These are phyloP conservation scores for Phenganax marumi DNA, from an alignment of 92 coral and sea anemone genomes.

Conservation along the genomic window DNA sequence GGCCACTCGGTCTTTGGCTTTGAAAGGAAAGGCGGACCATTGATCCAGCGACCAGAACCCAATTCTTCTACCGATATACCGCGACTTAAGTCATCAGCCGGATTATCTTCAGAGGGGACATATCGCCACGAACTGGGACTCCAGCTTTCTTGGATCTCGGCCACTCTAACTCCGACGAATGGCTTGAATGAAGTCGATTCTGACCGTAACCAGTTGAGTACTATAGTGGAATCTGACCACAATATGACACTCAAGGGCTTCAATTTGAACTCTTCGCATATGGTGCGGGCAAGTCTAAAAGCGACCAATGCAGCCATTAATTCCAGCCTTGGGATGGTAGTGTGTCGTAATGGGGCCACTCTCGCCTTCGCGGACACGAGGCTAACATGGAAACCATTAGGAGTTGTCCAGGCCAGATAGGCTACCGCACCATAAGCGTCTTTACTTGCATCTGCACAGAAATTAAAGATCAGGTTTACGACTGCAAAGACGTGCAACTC, in stretches of 20 bases:
- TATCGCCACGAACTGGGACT: conserved; percentile 28
- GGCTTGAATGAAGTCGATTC: conserved; percentile 42
- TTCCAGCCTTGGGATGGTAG: conserved; percentile 33
- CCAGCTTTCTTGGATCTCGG: conserved; percentile 58
- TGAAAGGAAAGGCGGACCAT: conserved; percentile 41
- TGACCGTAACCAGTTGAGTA: conserved; percentile 43
- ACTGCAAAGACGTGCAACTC: conserved; percentile 58
- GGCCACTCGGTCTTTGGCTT: conserved; percentile 50
- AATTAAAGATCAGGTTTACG: too few relatives aligned
- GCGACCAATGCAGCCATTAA: conserved; percentile 34
- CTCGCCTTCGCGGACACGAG: conserved; percentile 28
- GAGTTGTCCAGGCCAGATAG: conserved; percentile 49
- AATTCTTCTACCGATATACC: conserved; percentile 36
- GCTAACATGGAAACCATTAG: conserved; percentile 40
- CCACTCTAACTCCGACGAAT: conserved; percentile 48
- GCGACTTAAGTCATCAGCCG: conserved; percentile 55
- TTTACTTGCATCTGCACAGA: conserved; percentile 53
- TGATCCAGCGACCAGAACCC: conserved; percentile 41
- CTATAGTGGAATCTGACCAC: conserved; percentile 54
- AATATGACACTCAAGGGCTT: conserved; percentile 35
- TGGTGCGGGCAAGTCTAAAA: conserved; percentile 37
- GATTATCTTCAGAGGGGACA: conserved; percentile 44
- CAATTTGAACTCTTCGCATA: conserved; percentile 28
- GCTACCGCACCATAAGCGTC: conserved; percentile 59
- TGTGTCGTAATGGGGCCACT: conserved; percentile 28